Percentiles rank a stretch among this genome's conserved stretches.
Evolutionary conservation across 1,140 invertebrate species (phyloP).

Genomic region (Drosophila tani): DNA sequence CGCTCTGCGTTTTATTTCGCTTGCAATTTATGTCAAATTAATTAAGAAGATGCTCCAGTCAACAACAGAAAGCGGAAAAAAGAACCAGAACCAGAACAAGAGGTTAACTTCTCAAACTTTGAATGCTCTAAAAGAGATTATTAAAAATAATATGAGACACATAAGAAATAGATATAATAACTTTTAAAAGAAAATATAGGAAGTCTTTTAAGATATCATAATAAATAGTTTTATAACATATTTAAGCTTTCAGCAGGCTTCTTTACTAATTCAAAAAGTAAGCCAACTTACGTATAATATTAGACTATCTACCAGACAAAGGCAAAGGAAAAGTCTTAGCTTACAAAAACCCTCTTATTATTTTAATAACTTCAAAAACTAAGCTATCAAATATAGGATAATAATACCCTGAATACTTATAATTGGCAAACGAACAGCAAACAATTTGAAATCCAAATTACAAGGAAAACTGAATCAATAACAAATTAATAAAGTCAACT

Average conservation of each 20-base stretch:
- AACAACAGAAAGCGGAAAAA: conserved; percentile 10
- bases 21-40: conserved; percentile 80
- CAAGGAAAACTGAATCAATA: background rate
- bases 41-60: conserved; percentile 67
- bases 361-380: background rate
- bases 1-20: conserved; percentile 40
- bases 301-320: background rate
- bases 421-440: background rate
- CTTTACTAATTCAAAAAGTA: too few species aligned
- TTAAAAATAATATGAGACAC: background rate
- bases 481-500: background rate
- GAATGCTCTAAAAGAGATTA: background rate
- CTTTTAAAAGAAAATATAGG: too few species aligned
- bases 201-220: too few species aligned
- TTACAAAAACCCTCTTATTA: background rate
- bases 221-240: too few species aligned
- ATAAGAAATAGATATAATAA: background rate
- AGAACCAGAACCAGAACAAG: background rate
- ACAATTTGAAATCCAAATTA: background rate
- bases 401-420: background rate
- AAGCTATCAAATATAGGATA: background rate
- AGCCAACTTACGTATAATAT: too few species aligned
- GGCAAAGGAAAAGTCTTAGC: background rate
- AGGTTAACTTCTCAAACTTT: background rate
- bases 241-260: too few species aligned